Conservation (phyloP, 2,113 vertebrate genomes). For the Globicephala melas region DNA sequence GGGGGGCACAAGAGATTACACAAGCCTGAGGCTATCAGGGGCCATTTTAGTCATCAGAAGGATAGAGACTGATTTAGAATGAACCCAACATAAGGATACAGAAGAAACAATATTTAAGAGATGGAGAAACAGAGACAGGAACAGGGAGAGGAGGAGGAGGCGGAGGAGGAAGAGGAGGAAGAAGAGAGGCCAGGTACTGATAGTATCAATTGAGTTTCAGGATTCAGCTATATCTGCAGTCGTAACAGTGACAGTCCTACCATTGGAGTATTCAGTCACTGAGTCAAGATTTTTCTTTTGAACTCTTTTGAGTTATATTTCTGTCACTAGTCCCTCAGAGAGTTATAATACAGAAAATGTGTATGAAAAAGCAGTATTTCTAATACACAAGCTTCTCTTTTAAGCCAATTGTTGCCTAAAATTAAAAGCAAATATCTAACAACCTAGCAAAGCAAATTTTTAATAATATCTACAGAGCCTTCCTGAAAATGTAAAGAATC, state of each 20-base stretch:
- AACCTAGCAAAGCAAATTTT: neutral
- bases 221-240: neutral
- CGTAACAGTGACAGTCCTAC: neutral
- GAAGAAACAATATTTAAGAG: neutral
- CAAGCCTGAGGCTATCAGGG: neutral
- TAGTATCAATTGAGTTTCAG: neutral
- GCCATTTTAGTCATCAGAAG: neutral
- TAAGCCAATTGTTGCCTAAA: neutral
- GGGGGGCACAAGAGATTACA: neutral
- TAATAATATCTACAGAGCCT: neutral
- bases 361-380: neutral
- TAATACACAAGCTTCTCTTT: slow-evolving; percentile 9
- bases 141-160: neutral
- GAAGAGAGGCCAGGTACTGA: neutral
- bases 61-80: neutral
- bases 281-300: neutral
- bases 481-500: slow-evolving; percentile 18
- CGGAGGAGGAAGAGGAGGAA: fast-evolving
- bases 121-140: neutral
- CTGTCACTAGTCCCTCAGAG: neutral
- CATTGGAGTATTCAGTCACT: neutral
- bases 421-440: slow-evolving; percentile 54
- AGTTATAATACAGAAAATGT: neutral
- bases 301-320: neutral
- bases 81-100: neutral